Percentiles rank a stretch among this genome's conserved stretches.
These are phyloP conservation scores for Bombus vancouverensis DNA, from an alignment of 1,140 invertebrate species.

Conservation along the genomic window DNA sequence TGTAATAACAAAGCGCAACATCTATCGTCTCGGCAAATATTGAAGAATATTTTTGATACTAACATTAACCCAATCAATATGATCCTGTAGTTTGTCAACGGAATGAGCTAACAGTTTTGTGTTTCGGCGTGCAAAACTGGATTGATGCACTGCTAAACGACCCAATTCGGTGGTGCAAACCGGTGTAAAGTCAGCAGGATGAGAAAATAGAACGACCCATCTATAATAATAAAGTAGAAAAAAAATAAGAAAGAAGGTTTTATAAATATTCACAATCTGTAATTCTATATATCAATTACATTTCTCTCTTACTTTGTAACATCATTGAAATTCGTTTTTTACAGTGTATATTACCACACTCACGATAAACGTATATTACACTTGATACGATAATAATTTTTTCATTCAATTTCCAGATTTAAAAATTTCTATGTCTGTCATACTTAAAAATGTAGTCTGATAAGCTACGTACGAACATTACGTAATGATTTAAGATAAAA, in stretches of 20 bases:
- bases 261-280: not conserved
- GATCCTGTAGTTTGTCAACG: slow-evolving; percentile 90
- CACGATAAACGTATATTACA: not conserved
- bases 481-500: not conserved
- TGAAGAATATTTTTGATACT: slow-evolving; percentile 48
- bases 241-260: not conserved
- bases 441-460: not conserved
- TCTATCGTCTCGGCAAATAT: not conserved
- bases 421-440: not conserved
- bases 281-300: not conserved
- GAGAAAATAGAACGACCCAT: slow-evolving; percentile 95
- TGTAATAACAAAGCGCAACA: not conserved
- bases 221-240: slow-evolving; percentile 79
- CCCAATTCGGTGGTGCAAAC: slow-evolving; percentile 97
- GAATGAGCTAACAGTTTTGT: slow-evolving; percentile 95
- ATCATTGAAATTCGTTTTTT: not conserved
- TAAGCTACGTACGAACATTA: not conserved
- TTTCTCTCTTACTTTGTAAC: not conserved
- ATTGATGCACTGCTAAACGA: slow-evolving; percentile 88
- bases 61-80: slow-evolving; percentile 91
- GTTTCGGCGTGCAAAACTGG: slow-evolving; percentile 90
- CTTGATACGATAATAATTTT: not conserved
- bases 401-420: not conserved
- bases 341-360: not conserved
- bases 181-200: slow-evolving; percentile 96